phyloP scores from a whole-genome alignment of 2,113 vertebrate species.

The Gracilinanus agilis region DNA sequence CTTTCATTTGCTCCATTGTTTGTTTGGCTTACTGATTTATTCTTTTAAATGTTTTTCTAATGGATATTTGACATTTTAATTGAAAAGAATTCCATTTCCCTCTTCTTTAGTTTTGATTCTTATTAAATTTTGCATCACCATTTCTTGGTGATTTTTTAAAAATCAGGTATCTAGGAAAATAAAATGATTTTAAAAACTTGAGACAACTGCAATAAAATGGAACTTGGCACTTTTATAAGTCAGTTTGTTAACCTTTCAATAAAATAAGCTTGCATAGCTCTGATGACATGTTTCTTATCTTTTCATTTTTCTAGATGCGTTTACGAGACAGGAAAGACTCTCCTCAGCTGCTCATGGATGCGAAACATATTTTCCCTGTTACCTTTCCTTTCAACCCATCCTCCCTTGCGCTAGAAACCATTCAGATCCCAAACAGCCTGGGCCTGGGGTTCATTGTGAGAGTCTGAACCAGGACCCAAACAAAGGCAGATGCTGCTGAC shows the following conservation, averaged over 20 bases:
- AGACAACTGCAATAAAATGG: slow-evolving; percentile 3
- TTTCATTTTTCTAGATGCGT: slow-evolving; percentile 87
- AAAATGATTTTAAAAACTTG: slow-evolving; percentile 52
- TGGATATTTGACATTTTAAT: slow-evolving; percentile 38
- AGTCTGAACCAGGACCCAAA: slow-evolving; percentile 85
- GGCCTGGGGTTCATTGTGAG: slow-evolving; percentile 95
- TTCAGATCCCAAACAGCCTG: slow-evolving; percentile 96
- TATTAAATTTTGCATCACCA: neutral
- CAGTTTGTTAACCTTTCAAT: neutral
- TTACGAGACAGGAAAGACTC: slow-evolving; percentile 96
- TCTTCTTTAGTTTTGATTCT: slow-evolving; percentile 38
- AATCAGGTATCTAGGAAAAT: neutral
- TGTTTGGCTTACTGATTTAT: neutral
- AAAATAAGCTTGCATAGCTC: slow-evolving; percentile 1
- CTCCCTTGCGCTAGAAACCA: slow-evolving; percentile 95
- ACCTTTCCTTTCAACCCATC: slow-evolving; percentile 98
- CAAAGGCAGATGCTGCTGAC: slow-evolving; percentile 45
- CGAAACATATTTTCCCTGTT: slow-evolving; percentile 97
- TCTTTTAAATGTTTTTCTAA: slow-evolving; percentile 34
- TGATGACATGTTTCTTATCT: slow-evolving; percentile 70
- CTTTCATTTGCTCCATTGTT: slow-evolving; percentile 18
- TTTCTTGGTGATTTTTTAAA: neutral
- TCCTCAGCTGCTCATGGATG: slow-evolving; percentile 98
- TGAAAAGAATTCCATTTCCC: slow-evolving; percentile 36
- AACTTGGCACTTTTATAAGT: neutral